Evolutionary conservation across 2,888 invertebrate genomes (phyloP).

Genomic region (Onthophagus sagittarius): DNA sequence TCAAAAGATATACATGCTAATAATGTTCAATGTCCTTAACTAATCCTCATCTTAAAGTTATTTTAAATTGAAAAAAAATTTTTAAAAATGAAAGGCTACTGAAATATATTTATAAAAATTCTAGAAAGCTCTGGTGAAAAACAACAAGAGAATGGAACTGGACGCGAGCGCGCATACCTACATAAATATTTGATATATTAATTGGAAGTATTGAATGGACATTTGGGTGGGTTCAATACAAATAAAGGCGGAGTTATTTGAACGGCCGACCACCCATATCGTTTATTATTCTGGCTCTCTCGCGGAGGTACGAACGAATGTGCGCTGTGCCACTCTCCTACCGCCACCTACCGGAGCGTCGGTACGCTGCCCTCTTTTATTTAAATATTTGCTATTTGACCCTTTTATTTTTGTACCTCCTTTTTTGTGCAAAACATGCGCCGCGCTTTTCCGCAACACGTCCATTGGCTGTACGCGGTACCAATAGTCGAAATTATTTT

Average conservation of each 20-base stretch:
- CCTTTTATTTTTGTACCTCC: conserved; percentile 17
- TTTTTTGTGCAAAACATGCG: background rate
- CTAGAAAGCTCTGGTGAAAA: background rate
- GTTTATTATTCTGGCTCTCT: conserved; percentile 30
- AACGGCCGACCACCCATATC: conserved; percentile 39
- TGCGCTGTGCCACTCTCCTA: conserved; percentile 2
- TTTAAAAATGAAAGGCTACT: no score
- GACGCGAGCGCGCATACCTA: background rate
- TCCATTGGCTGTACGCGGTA: background rate
- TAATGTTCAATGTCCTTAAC: background rate
- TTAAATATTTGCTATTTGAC: conserved; percentile 24
- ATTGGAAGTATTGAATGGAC: conserved; percentile 38
- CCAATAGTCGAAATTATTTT: background rate
- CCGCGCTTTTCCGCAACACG: background rate
- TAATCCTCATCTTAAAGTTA: background rate
- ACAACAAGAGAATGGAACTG: background rate
- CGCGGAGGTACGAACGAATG: conserved; percentile 2
- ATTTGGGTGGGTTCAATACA: conserved; percentile 41
- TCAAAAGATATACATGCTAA: background rate
- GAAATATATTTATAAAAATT: no score
- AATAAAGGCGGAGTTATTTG: conserved; percentile 42
- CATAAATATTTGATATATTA: conserved; percentile 41
- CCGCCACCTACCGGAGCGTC: conserved; percentile 1
- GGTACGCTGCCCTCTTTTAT: conserved; percentile 16
- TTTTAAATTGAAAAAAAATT: background rate